A percentile compares a stretch with the other conserved stretches of the same genome.
Conservation (phyloP, 2,888 invertebrate species). For the Panzeria rudis region DNA sequence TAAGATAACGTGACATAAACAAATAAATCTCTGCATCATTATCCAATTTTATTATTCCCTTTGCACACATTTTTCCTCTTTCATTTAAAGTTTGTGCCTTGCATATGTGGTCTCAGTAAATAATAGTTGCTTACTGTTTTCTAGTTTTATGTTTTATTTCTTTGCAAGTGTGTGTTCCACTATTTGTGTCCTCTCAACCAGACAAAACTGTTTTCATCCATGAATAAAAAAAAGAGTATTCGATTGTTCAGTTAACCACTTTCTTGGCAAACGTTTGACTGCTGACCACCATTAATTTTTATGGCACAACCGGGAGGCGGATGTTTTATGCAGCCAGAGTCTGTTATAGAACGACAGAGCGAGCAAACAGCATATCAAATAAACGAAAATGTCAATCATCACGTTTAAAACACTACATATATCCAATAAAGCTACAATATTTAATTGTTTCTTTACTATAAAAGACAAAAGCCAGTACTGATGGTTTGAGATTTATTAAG, state of each 20-base stretch:
- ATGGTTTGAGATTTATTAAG: constrained; percentile 8
- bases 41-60: background rate
- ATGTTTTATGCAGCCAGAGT: constrained; percentile 35
- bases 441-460: background rate
- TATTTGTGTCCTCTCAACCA: background rate
- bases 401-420: background rate
- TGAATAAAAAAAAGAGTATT: background rate
- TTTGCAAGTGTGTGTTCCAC: background rate
- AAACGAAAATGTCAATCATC: background rate
- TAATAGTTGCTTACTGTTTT: background rate
- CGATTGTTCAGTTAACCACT: background rate
- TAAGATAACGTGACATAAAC: background rate
- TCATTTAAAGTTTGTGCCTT: constrained; percentile 8
- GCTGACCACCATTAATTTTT: constrained; percentile 61
- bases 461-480: background rate
- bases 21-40: constrained; percentile 12
- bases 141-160: background rate
- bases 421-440: background rate
- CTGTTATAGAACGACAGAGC: constrained; percentile 9
- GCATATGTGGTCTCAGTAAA: background rate
- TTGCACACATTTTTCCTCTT: constrained; percentile 4
- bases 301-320: constrained; percentile 60
- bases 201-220: background rate
- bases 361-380: background rate
- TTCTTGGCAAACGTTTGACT: constrained; percentile 5